phyloP scores from a whole-genome alignment of 2,113 vertebrate species.

The Monarcha castaneiventris region DNA sequence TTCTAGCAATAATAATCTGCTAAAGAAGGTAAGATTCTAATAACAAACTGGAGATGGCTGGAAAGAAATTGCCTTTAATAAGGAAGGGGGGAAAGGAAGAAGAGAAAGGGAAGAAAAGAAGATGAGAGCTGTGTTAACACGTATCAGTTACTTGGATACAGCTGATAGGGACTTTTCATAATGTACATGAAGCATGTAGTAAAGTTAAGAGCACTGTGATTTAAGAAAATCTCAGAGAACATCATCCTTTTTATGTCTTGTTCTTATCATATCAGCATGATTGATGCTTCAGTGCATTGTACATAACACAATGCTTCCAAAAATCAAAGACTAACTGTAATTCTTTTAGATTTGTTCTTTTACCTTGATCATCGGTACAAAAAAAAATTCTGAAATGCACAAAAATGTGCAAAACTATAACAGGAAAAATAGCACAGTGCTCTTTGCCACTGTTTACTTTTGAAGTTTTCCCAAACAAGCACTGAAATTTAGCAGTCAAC shows the following conservation, averaged over 20 bases:
- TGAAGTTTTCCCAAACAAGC: slow-evolving; percentile 23
- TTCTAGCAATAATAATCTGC: not conserved
- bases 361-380: not conserved
- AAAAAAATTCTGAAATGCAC: not conserved
- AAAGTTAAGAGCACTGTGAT: not conserved
- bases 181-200: not conserved
- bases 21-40: slow-evolving; percentile 1
- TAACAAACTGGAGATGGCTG: not conserved
- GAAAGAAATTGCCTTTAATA: not conserved
- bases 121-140: not conserved
- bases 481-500: not conserved
- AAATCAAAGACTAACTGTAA: slow-evolving; percentile 25
- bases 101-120: not conserved
- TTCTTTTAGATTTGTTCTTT: slow-evolving; percentile 1
- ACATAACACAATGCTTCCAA: not conserved
- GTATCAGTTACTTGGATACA: not conserved
- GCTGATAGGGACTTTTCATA: not conserved
- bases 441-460: not conserved
- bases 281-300: not conserved
- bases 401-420: not conserved
- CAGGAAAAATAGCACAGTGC: not conserved
- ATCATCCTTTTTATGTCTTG: not conserved
- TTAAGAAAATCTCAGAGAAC: not conserved
- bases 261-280: not conserved
- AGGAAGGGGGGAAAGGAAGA: not conserved